Evolutionary conservation across 2,888 invertebrate species (phyloP).

Genomic region (Ctenicera cuprea): DNA sequence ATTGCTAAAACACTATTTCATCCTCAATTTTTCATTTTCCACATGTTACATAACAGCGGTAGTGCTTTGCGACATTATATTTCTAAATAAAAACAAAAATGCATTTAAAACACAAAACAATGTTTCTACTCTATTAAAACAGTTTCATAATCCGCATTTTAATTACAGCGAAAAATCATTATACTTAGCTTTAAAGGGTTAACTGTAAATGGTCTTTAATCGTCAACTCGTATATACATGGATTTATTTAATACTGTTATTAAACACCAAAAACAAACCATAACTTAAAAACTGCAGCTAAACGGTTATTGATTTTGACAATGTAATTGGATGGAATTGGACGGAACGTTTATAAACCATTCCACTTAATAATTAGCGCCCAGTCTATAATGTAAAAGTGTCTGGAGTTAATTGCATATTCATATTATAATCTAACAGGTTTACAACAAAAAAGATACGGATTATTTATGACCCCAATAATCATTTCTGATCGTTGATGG

Average conservation of each 20-base stretch:
- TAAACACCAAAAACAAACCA: background rate
- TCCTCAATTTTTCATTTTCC: too few relatives aligned
- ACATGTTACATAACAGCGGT: too few relatives aligned
- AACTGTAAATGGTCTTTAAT: background rate
- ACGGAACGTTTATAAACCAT: slow-evolving; percentile 25
- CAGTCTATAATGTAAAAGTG: slow-evolving; percentile 32
- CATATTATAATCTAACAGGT: slow-evolving; percentile 43
- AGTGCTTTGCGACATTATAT: too few relatives aligned
- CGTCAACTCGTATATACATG: background rate
- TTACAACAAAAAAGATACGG: slow-evolving; percentile 34
- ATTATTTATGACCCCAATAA: slow-evolving; percentile 42
- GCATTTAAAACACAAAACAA: too few relatives aligned
- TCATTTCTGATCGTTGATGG: slow-evolving; percentile 35
- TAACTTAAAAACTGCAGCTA: background rate
- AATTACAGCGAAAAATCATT: too few relatives aligned
- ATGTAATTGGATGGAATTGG: slow-evolving; percentile 40
- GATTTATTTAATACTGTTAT: background rate
- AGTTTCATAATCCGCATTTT: too few relatives aligned
- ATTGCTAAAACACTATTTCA: too few relatives aligned
- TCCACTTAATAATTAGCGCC: slow-evolving; percentile 36
- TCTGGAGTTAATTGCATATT: slow-evolving; percentile 42
- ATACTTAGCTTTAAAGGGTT: too few relatives aligned
- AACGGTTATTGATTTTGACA: slow-evolving; percentile 33
- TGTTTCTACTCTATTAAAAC: too few relatives aligned
- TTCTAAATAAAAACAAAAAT: too few relatives aligned